phyloP scores from a whole-genome alignment of 2,888 invertebrate genomes.

The Rosalia funebris region DNA sequence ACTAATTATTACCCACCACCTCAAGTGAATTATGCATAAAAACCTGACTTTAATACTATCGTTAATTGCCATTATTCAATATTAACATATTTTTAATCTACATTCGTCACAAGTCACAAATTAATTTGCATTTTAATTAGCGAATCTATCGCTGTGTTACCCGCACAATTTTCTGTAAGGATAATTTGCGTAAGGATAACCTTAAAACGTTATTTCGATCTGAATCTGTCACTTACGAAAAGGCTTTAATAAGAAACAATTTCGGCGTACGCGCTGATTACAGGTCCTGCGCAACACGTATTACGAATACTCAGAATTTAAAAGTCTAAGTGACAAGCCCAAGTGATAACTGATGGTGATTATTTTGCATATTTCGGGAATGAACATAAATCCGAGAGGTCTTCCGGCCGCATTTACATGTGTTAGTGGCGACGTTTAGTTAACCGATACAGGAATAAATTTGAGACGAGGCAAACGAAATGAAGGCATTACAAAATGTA shows the following conservation, averaged over 20 bases:
- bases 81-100: no score
- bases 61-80: no score
- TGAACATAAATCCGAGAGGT: conserved; percentile 8
- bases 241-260: conserved; percentile 17
- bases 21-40: no score
- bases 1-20: no score
- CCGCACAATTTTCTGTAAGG: no score
- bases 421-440: no score
- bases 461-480: no score
- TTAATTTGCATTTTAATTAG: conserved; percentile 12
- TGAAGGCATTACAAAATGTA: no score
- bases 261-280: conserved; percentile 11
- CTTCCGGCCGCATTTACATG: no score
- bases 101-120: no score
- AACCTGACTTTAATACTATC: no score
- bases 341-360: conserved; percentile 13
- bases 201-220: not conserved
- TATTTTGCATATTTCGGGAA: conserved; percentile 17
- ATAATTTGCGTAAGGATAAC: not conserved
- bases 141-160: conserved; percentile 13
- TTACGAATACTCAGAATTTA: conserved; percentile 19
- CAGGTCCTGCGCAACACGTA: conserved; percentile 6
- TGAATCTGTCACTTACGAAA: conserved; percentile 15
- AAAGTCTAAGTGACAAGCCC: conserved; percentile 7
- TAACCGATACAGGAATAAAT: no score